These are phyloP conservation scores for Liopterus haemorrhoidalis DNA, from an alignment of 2,888 invertebrate genomes.

Conservation along the genomic window DNA sequence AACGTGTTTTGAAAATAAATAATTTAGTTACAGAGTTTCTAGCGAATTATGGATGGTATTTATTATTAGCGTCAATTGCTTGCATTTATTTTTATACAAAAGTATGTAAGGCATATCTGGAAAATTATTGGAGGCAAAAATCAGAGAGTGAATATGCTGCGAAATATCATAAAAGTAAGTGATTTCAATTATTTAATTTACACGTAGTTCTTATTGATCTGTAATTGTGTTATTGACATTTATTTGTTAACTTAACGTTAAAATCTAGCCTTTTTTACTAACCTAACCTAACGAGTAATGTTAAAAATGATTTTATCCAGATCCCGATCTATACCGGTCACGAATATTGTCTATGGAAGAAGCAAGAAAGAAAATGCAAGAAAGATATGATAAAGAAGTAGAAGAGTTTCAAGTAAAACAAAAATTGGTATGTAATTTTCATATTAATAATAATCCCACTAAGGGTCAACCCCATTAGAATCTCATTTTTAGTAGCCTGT, in stretches of 20 bases:
- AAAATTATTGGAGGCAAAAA: constrained; percentile 38
- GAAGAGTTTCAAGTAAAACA: constrained; percentile 39
- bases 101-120: constrained; percentile 39
- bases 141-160: constrained; percentile 44
- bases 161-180: constrained; percentile 48
- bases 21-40: constrained; percentile 32
- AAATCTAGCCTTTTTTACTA: too few species aligned
- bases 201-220: too few species aligned
- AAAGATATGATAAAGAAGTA: constrained; percentile 41
- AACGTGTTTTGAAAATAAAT: too few species aligned
- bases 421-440: constrained; percentile 39
- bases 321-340: constrained; percentile 44
- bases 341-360: constrained; percentile 42
- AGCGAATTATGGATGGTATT: constrained; percentile 44
- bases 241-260: too few species aligned
- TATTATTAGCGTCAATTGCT: constrained; percentile 36
- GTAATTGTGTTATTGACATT: too few species aligned
- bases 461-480: too few species aligned
- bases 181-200: constrained; percentile 10
- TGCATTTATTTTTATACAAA: constrained; percentile 41
- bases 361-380: constrained; percentile 44
- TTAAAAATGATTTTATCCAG: too few species aligned
- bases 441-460: too few species aligned
- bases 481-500: too few species aligned
- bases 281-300: too few species aligned